Evolutionary conservation across 2,113 vertebrate species (phyloP), one percentile per base, ranked within the genome.

Genomic region (Mormoops blainvillei): DNA sequence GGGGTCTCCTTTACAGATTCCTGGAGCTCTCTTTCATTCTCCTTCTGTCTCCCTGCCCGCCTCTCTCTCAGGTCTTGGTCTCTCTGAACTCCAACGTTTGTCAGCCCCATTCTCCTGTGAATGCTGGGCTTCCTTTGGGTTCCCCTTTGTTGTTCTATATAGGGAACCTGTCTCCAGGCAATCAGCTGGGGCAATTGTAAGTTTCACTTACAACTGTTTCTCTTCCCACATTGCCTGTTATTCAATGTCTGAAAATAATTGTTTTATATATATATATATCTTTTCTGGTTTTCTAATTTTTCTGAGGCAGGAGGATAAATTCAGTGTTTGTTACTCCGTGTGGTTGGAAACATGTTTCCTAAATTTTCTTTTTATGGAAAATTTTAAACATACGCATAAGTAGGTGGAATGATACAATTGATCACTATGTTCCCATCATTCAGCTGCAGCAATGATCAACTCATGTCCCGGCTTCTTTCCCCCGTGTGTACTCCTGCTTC

Each of bases 231-330:
- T 41, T 52, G 52, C 61, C 48, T 87, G 28, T 48, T 77, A 91
- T 24, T 92, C 45, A 78, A 20, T 71, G 58, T 81, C 48, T 87
- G 54, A 96, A 94, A 95, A 91, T 58, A 94, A 68, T 86, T 56
- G 16, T 68, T 91, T 88, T 31, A n/a, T 28, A 56, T 54, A 74
- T 58, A 61, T 80, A n/a, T n/a, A n/a, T 7, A 11, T 65, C 77
- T 87, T 73, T 70, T 61, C 45, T 71, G 36, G 24, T 68, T 85
- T 85, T 87, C 61, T 89, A 77, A 56, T 45, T 94, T 91, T 91
- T 93, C 41, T 74, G 91, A 91, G 41, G 68, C 41, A 84, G 68
- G 56, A 71, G 36, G 36, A 71, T 77, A 93, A 68, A 73, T 67
- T 19, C 19, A 61, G 73, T 67, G 63, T 92, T 12, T 48, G 78